Base-by-base conservation (phyloP, 2,888 invertebrate genomes). In the Stratiomys singularior region DNA sequence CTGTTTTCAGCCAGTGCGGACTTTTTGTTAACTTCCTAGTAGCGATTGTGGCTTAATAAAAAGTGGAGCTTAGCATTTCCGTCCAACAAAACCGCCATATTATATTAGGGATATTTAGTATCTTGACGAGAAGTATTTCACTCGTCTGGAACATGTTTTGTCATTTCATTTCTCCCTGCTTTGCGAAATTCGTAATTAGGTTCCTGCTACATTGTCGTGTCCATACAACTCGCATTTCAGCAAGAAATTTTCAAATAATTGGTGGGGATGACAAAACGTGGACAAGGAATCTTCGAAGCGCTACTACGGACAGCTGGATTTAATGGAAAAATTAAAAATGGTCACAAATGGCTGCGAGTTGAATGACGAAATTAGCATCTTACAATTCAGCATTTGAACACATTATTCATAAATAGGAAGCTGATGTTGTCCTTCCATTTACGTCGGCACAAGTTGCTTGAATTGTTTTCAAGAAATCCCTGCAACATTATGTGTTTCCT, bases 101-200 rank as follows among this genome's bases (percentile, higher is more conserved):
- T 37, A 69, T 30, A 69, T 47, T 46, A 69, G 47, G 15, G 13
- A 64, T 30, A 64, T 27, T 64, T 47, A 47, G 47, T 69, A 47
- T 69, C 47, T 47, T 69, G 47, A 25, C 46, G 23, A n/a, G 27
- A 28, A 64, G 18, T n/a, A 15, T 27, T 64, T 23, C 18, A 13
- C 30, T 30, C 11, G 64, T 30, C 5, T 5, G 64, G 2, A 23
- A 44, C 44, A 69, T 46, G n/a, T n/a, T 25, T 47, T 47, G 69
- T 69, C 69, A 69, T 46, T 47, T 25, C 5, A 15, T 27, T n/a
- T 2, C n/a, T 11, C 37, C 66, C 15, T 15, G 9, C 25, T 9
- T 25, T 69, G 2, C 47, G 69, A 47, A 69, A 47, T 25, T 69
- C n/a, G 30, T 69, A 69, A 69, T 69, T 69, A 69, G 69, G 66